Base-by-base conservation (phyloP, 53 echinoderm and acorn worm species). In the Echinometra lucunter region DNA sequence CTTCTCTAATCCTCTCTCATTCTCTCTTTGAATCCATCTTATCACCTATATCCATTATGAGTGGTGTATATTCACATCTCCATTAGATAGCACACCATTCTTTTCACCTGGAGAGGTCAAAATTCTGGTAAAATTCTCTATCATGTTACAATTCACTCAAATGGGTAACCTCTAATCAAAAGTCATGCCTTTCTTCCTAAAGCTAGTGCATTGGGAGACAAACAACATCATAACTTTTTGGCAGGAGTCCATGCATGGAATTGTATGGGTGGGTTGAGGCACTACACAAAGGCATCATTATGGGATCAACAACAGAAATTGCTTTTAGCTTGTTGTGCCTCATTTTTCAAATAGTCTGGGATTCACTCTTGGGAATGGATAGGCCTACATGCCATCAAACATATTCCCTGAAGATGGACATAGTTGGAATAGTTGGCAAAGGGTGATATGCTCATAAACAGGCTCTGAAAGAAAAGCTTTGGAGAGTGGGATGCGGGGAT, bases 331-430 rank as follows among this genome's bases (percentile, higher is more conserved):
- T 42, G 38, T 12, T 7, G 88, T 27, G 56, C 30, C 88, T 34
- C 88, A 88, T 88, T 55, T 88, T 55, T 55, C 88, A 28, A 88
- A 88, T 88, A 88, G 88, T 56, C 55, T 53, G 30, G 49, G 88
- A 12, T 88, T 55, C 23, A 28, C 45, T 88, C n/a, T 16, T 49
- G 34, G 49, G 15, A 49, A 55, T 34, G 34, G 56, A 27, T 28
- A n/a, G 34, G 88, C 17, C 28, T n/a, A 56, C 32, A 56, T 28
- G 56, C 35, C n/a, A 55, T 1, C 1, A 34, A 55, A 49, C 56
- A 88, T 88, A 49, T 88, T 88, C 88, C 88, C 88, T 11, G 53
- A 88, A 55, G 88, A 55, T 34, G 18, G 25, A 32, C 88, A 88
- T 88, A 88, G n/a, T 56, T 88, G 53, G 88, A 49, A 88, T 88